Conservation (phyloP, 2,888 invertebrate species). For the Drosophila hawaiiensis region DNA sequence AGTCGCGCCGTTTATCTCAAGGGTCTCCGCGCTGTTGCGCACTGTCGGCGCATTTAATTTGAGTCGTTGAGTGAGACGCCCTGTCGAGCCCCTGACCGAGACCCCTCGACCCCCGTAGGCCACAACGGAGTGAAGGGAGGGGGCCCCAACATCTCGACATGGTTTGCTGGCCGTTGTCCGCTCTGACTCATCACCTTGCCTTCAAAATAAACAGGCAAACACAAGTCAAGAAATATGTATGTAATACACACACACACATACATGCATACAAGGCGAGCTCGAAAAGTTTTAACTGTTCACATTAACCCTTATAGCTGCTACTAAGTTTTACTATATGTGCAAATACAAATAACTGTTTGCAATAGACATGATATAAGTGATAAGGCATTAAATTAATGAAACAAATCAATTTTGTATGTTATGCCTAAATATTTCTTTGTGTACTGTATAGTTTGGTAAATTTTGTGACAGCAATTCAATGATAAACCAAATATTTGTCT, state of each 20-base stretch:
- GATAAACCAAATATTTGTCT: slow-evolving; percentile 15
- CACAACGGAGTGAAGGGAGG: not conserved
- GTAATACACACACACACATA: slow-evolving; percentile 6
- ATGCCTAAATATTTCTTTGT: slow-evolving; percentile 15
- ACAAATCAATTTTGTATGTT: not conserved
- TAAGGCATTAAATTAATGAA: not conserved
- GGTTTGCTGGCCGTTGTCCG: slow-evolving; percentile 46
- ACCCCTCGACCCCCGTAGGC: slow-evolving; percentile 16
- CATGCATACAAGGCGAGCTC: slow-evolving; percentile 7
- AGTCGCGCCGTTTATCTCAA: slow-evolving; percentile 15
- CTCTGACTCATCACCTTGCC: slow-evolving; percentile 46
- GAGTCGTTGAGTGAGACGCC: slow-evolving; percentile 37
- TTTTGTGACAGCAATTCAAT: slow-evolving; percentile 35
- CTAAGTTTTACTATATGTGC: not conserved
- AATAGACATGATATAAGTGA: not conserved
- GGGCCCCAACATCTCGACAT: slow-evolving; percentile 45
- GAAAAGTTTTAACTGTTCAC: slow-evolving; percentile 19
- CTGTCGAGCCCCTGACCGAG: slow-evolving; percentile 47
- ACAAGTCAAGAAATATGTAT: slow-evolving; percentile 14
- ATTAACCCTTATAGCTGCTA: slow-evolving; percentile 32
- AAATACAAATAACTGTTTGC: not conserved
- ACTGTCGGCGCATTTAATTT: slow-evolving; percentile 54
- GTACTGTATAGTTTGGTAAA: not conserved
- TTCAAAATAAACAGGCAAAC: slow-evolving; percentile 18
- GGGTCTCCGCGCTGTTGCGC: slow-evolving; percentile 49